Evolutionary conservation across 2,797 vertebrate genomes (phyloP).

Genomic region (Labroides dimidiatus): DNA sequence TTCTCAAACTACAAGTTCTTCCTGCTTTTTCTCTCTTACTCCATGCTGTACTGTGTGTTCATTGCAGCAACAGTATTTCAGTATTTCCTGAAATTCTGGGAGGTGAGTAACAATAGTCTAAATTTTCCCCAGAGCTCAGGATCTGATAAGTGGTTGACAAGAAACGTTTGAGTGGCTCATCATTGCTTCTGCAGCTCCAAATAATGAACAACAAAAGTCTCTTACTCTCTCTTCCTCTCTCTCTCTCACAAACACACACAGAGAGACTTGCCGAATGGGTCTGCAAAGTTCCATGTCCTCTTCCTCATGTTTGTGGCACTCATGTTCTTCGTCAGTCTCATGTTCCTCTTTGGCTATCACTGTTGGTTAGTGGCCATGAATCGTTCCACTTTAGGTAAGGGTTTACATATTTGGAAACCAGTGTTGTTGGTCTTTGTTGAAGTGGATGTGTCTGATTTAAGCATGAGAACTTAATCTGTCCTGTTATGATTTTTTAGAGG

Average conservation of each 20-base stretch:
- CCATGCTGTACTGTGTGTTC: slow-evolving; percentile 94
- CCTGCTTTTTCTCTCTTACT: slow-evolving; percentile 96
- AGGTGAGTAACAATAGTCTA: slow-evolving; percentile 85
- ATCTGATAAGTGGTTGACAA: slow-evolving; percentile 3
- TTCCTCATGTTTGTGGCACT: slow-evolving; percentile 97
- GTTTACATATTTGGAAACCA: slow-evolving; percentile 29
- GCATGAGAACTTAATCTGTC: slow-evolving; percentile 10
- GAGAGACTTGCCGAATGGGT: slow-evolving; percentile 89
- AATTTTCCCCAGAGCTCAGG: slow-evolving; percentile 1
- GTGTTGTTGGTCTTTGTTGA: not conserved
- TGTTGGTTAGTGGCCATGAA: slow-evolving; percentile 97
- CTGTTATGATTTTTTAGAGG: slow-evolving; percentile 84
- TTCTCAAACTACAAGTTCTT: slow-evolving; percentile 99
- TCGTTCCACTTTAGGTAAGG: slow-evolving; percentile 95
- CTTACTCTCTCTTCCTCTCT: not conserved
- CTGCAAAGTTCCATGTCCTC: slow-evolving; percentile 95
- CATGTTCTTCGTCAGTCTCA: slow-evolving; percentile 98
- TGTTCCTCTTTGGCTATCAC: slow-evolving; percentile 98
- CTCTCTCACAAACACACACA: slow-evolving; percentile 65
- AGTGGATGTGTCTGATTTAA: slow-evolving; percentile 16
- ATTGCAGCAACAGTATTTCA: slow-evolving; percentile 94
- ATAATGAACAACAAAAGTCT: slow-evolving; percentile 1
- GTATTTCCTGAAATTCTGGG: slow-evolving; percentile 98
- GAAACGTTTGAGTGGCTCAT: slow-evolving; percentile 7
- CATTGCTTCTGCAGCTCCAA: not conserved